phyloP scores from a whole-genome alignment of 2,888 invertebrate species.

The Metacarcinus magister region DNA sequence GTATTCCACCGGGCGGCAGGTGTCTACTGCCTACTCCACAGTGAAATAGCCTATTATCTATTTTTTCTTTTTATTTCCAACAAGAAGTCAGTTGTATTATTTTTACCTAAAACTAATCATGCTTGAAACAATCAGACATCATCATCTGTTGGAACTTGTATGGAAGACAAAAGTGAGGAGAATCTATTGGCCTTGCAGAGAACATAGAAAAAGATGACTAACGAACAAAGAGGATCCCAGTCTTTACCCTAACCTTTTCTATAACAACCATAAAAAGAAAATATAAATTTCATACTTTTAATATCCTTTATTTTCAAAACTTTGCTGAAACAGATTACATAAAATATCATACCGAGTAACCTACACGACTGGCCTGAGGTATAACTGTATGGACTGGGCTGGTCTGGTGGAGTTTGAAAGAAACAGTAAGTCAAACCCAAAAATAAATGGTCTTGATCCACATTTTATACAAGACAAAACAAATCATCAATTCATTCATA shows the following conservation, averaged over 20 bases:
- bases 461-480: not conserved
- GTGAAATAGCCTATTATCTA: too few species aligned
- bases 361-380: conserved; percentile 5
- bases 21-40: too few species aligned
- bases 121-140: too few species aligned
- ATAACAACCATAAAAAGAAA: not conserved
- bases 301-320: not conserved
- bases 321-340: not conserved
- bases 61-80: too few species aligned
- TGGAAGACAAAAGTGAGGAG: too few species aligned
- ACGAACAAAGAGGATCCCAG: too few species aligned
- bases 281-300: not conserved
- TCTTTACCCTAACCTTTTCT: not conserved
- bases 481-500: not conserved
- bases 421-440: not conserved
- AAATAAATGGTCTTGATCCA: not conserved
- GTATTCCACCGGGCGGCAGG: too few species aligned
- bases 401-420: not conserved
- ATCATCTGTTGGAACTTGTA: too few species aligned
- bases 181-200: too few species aligned
- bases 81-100: too few species aligned
- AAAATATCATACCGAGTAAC: not conserved
- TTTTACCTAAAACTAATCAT: too few species aligned
- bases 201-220: too few species aligned
- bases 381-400: not conserved